Evolutionary conservation across 1,140 invertebrate genomes (phyloP).

Genomic region (Drosophila insularis): DNA sequence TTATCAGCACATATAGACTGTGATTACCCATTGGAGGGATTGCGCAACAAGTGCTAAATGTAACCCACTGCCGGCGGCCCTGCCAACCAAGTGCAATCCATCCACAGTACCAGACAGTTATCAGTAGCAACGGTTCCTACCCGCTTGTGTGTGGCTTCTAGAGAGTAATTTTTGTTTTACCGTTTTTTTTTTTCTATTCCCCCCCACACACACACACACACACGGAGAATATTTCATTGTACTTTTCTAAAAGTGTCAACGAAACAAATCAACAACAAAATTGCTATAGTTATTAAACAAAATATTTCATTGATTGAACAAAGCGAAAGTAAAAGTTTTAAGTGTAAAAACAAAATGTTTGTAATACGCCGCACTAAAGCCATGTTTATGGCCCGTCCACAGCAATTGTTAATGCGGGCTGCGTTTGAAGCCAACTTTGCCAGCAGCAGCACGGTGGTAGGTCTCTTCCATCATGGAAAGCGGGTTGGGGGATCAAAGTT

Average conservation of each 20-base stretch:
- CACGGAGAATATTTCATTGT: background rate
- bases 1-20: constrained; percentile 7
- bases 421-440: constrained; percentile 58
- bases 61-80: background rate
- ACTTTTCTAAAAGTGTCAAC: constrained; percentile 8
- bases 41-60: background rate
- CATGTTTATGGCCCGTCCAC: constrained; percentile 35
- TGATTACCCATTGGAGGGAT: background rate
- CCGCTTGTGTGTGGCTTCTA: background rate
- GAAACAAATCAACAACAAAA: background rate
- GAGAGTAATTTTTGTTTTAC: background rate
- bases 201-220: background rate
- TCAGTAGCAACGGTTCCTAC: constrained; percentile 11
- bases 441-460: constrained; percentile 53
- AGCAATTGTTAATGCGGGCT: constrained; percentile 25
- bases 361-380: constrained; percentile 52
- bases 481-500: constrained; percentile 58
- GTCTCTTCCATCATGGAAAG: constrained; percentile 14
- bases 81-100: constrained; percentile 3
- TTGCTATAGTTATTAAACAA: constrained; percentile 16
- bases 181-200: background rate
- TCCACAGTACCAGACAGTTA: background rate
- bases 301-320: constrained; percentile 39
- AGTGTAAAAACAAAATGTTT: constrained; percentile 46
- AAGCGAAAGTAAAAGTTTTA: constrained; percentile 18